Base-by-base conservation (phyloP, 2,888 invertebrate species). In the Torymus tubicola region DNA sequence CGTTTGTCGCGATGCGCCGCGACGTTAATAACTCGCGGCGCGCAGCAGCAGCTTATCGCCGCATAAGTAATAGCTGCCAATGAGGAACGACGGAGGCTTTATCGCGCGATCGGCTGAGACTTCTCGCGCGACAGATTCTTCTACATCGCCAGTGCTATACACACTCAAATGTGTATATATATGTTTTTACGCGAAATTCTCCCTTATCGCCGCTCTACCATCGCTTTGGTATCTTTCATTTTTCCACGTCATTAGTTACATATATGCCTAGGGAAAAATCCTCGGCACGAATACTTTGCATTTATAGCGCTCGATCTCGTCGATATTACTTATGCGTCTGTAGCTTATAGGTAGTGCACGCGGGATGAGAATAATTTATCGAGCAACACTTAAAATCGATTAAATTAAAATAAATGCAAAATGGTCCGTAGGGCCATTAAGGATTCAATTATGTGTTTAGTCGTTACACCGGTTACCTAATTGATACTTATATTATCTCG, bases 401-500 rank as follows among this genome's bases (percentile, higher is more conserved):
- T 61, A 52, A 18, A 21, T 14, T 50, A 64, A 50, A 50, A 65
- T 16, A 70, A 57, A 70, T 58, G 10, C 14, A 67, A 8, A 71
- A 69, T 87, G 86, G 82, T 83, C 86, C 74, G 78, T 72, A 80
- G 84, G 85, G 85, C 85, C 67, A 67, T 71, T 72, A 76, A 64
- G 70, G 71, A 78, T 78, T 81, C 81, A 81, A 81, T 81, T 78
- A 81, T 8, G 71, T 75, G 55, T 68, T 75, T 60, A 71, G 72
- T 77, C 81, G 31, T 60, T 55, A 58, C 64, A 42, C 42, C 53
- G 69, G 67, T 60, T 14, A 57, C 50, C 87, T 87, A 89, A 90
- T 89, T 89, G 89, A 90, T 89, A 89, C 88, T 89, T 89, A 89
- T 86, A 42, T 42, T 42, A 42, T 86, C 88, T 88, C 85, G 84